phyloP scores from a whole-genome alignment of 2,113 vertebrate species.

The Zosterops hypoxanthus region DNA sequence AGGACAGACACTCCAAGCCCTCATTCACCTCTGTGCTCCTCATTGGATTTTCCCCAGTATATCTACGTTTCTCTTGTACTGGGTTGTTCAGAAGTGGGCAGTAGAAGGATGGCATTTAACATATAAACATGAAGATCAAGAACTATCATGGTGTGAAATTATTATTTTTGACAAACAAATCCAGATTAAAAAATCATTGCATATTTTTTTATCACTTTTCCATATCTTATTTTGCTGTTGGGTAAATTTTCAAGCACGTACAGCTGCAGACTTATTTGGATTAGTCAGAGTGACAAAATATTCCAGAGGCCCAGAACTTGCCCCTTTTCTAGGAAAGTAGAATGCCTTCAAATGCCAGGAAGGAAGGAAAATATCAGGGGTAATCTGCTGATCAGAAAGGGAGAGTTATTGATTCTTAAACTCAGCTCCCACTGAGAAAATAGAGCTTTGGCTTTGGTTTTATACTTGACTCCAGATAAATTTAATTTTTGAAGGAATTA shows the following conservation, averaged over 20 bases:
- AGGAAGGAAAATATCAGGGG: neutral
- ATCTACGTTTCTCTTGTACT: neutral
- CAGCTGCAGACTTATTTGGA: neutral
- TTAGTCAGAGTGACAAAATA: neutral
- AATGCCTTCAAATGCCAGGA: neutral
- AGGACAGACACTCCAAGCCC: no score
- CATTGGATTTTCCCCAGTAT: neutral
- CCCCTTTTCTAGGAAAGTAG: neutral
- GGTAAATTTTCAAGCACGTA: neutral
- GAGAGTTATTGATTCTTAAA: neutral
- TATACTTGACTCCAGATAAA: neutral
- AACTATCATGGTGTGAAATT: neutral
- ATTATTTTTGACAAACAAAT: neutral
- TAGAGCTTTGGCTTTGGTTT: neutral
- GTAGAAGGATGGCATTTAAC: neutral
- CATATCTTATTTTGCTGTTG: neutral
- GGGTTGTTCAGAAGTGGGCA: neutral
- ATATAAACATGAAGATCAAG: neutral
- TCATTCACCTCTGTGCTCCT: rapidly evolving
- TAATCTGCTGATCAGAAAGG: neutral
- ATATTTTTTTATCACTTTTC: neutral
- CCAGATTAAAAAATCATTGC: neutral
- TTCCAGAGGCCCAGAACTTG: neutral
- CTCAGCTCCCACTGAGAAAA: neutral
- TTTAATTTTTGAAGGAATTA: neutral